phyloP scores from a whole-genome alignment of 2,113 vertebrate genomes.

The Oncorhynchus masou region DNA sequence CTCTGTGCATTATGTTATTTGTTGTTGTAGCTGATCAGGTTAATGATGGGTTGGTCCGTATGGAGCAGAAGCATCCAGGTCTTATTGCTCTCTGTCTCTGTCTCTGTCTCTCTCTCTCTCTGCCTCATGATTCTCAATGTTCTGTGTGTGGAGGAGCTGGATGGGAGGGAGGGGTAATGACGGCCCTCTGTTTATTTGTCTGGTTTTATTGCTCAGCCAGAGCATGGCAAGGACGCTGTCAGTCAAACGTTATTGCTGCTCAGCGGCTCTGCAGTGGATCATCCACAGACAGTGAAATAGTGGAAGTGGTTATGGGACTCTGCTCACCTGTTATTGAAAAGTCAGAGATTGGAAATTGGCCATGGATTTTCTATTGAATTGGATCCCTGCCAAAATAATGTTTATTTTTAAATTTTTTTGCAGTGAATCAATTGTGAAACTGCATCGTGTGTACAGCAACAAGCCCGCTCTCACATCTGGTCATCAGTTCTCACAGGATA shows the following conservation, averaged over 20 bases:
- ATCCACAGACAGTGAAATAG: not conserved
- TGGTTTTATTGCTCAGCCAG: slow-evolving; percentile 3
- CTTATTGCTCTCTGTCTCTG: not conserved
- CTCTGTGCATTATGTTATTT: slow-evolving; percentile 46
- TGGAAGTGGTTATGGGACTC: not conserved
- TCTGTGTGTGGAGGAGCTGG: not conserved
- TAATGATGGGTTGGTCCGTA: slow-evolving; percentile 40
- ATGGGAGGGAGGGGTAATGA: not conserved
- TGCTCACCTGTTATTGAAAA: slow-evolving; percentile 1
- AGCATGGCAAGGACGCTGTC: not conserved
- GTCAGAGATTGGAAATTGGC: not conserved
- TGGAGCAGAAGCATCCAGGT: slow-evolving; percentile 1
- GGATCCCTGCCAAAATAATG: not conserved
- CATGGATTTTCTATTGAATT: not conserved
- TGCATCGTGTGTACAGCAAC: not conserved
- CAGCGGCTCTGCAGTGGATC: not conserved
- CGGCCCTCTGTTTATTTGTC: slow-evolving; percentile 6
- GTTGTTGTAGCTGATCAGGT: slow-evolving; percentile 62
- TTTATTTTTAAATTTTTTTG: not conserved
- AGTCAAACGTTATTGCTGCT: not conserved
- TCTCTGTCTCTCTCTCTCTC: no score
- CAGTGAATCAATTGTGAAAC: not conserved
- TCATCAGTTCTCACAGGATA: not conserved
- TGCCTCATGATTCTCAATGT: slow-evolving; percentile 12
- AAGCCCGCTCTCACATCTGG: not conserved